Conservation (phyloP, 2,113 vertebrate genomes). For the Paramisgurnus dabryanus region DNA sequence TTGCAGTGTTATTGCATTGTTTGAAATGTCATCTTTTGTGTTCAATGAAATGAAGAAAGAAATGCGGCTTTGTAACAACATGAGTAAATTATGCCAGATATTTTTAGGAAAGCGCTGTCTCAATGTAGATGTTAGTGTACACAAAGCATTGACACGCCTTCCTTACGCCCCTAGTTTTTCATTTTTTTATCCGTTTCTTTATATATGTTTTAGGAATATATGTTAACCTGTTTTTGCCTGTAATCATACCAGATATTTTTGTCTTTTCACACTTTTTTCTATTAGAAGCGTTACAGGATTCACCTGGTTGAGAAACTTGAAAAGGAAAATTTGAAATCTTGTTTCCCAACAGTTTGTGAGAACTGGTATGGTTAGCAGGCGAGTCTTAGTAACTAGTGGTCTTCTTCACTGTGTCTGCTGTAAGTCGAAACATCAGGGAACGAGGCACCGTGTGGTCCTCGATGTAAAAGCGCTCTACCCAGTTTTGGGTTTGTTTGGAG, state of each 20-base stretch:
- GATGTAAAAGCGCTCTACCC: conserved; percentile 51
- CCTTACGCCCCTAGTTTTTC: too few species aligned
- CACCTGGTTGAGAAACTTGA: background rate
- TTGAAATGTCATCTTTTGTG: too few species aligned
- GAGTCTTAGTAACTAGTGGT: conserved; percentile 46
- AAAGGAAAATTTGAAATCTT: background rate
- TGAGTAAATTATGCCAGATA: too few species aligned
- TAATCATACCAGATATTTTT: conserved; percentile 10
- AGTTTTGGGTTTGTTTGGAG: conserved; percentile 49
- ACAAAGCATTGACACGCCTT: too few species aligned
- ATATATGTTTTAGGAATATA: background rate
- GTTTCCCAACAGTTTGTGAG: background rate
- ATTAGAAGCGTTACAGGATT: background rate
- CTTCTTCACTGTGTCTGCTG: conserved; percentile 70
- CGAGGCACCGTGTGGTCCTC: conserved; percentile 61
- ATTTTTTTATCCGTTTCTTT: background rate
- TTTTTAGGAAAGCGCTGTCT: too few species aligned
- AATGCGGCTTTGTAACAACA: too few species aligned
- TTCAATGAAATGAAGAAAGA: too few species aligned
- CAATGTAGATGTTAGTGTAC: too few species aligned
- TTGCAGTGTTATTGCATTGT: too few species aligned
- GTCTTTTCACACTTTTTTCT: background rate
- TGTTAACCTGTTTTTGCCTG: background rate
- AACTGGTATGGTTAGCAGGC: conserved; percentile 38
- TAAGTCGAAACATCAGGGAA: conserved; percentile 73